phyloP scores from a whole-genome alignment of 2,888 invertebrate species.

The Sisyra nigra region DNA sequence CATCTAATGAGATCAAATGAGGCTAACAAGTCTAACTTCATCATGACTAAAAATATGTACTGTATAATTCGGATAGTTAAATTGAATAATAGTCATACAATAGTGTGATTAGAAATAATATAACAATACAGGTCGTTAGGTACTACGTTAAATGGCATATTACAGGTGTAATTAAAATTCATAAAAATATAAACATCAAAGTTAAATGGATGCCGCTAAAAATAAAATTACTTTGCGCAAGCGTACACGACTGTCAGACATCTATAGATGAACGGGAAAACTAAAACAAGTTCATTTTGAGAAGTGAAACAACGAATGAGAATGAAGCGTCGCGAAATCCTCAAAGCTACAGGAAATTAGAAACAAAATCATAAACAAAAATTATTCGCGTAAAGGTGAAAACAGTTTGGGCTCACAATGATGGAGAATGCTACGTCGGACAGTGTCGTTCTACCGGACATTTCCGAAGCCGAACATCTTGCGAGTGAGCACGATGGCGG shows the following conservation, averaged over 20 bases:
- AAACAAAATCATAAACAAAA: background rate
- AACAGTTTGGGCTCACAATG: slow-evolving; percentile 9
- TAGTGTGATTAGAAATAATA: too few species aligned
- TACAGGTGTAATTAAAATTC: background rate
- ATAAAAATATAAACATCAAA: background rate
- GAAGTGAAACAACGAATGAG: background rate
- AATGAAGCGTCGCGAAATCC: background rate
- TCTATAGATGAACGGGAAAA: slow-evolving; percentile 3
- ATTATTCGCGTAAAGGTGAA: background rate
- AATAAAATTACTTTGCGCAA: background rate
- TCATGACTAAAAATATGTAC: too few species aligned
- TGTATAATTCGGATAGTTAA: too few species aligned
- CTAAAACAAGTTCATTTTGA: slow-evolving; percentile 2
- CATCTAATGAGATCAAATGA: too few species aligned
- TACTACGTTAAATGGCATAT: too few species aligned
- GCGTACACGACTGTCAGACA: slow-evolving; percentile 2
- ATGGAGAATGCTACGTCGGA: slow-evolving; percentile 38
- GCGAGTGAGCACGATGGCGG: slow-evolving; percentile 42
- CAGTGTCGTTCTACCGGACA: slow-evolving; percentile 53
- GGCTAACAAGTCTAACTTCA: too few species aligned
- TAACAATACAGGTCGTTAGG: too few species aligned
- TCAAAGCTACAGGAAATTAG: background rate
- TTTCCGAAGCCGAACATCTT: slow-evolving; percentile 52
- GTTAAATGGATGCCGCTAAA: slow-evolving; percentile 1
- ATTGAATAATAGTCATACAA: too few species aligned